These are phyloP conservation scores for Hydrophis major DNA, from an alignment of 2,797 vertebrate genomes.

Conservation along the genomic window DNA sequence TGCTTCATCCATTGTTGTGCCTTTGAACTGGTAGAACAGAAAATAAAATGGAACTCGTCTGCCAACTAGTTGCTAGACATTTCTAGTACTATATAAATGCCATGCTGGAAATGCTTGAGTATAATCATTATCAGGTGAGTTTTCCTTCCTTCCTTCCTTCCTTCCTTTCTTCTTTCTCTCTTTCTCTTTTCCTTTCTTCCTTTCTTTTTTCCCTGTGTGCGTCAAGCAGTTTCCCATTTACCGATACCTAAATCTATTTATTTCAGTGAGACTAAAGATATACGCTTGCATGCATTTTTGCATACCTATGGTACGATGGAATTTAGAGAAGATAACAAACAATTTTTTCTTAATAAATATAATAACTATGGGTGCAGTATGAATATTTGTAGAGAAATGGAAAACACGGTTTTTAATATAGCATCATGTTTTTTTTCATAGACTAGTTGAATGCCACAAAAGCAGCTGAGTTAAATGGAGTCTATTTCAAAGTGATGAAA, in stretches of 20 bases:
- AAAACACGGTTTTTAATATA: background rate
- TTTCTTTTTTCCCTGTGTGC: background rate
- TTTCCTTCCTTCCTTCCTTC: background rate
- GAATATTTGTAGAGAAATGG: background rate
- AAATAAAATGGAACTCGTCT: constrained; percentile 48
- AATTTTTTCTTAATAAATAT: background rate
- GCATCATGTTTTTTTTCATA: background rate
- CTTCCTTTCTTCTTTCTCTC: background rate
- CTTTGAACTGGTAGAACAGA: constrained; percentile 50
- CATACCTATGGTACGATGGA: background rate
- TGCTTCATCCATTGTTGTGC: constrained; percentile 59
- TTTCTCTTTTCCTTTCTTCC: background rate
- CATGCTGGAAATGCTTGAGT: constrained; percentile 99
- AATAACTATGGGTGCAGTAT: background rate
- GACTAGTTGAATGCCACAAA: background rate
- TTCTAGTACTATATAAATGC: constrained; percentile 52
- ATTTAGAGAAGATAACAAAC: accelerated
- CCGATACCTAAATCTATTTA: background rate
- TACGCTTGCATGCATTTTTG: background rate
- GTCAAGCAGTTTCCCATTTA: background rate
- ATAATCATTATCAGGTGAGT: constrained; percentile 97
- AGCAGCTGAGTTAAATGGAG: background rate
- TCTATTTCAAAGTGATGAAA: background rate
- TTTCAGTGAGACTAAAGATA: background rate
- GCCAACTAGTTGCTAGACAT: constrained; percentile 41